A percentile compares a stretch with the other conserved stretches of the same genome.
Conservation (phyloP, 2,888 invertebrate species). For the Scelioninae gen. 1 region DNA sequence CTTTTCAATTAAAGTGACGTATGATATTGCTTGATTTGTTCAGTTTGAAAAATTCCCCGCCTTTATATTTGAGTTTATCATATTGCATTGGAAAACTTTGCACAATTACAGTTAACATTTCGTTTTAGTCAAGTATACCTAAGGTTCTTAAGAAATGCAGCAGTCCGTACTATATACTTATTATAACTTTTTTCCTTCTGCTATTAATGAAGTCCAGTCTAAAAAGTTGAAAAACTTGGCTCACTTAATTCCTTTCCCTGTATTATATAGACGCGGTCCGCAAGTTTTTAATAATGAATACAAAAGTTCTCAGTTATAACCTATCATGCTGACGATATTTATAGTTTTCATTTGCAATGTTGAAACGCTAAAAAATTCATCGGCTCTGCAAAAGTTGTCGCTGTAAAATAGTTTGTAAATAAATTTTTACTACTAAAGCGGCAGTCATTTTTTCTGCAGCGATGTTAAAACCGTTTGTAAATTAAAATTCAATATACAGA, state of each 20-base stretch:
- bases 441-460: background rate
- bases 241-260: constrained; percentile 29
- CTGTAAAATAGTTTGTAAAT: constrained; percentile 35
- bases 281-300: constrained; percentile 45
- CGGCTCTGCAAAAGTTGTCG: background rate
- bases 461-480: too few relatives aligned
- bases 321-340: constrained; percentile 47
- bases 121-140: constrained; percentile 45
- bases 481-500: constrained; percentile 24
- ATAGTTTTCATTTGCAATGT: constrained; percentile 54
- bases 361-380: constrained; percentile 46
- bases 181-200: constrained; percentile 54
- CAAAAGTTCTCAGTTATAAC: constrained; percentile 48
- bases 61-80: constrained; percentile 34
- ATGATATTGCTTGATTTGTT: constrained; percentile 16
- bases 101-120: constrained; percentile 44
- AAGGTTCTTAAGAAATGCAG: constrained; percentile 31
- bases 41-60: constrained; percentile 13
- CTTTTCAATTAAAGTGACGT: constrained; percentile 3
- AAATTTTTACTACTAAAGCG: constrained; percentile 18
- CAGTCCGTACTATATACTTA: constrained; percentile 30
- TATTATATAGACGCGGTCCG: constrained; percentile 22
- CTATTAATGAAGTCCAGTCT: constrained; percentile 61
- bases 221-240: constrained; percentile 50
- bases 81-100: constrained; percentile 35